These are phyloP conservation scores for Drosophila sp. DNA, from an alignment of 1,140 invertebrate genomes.

Conservation along the genomic window DNA sequence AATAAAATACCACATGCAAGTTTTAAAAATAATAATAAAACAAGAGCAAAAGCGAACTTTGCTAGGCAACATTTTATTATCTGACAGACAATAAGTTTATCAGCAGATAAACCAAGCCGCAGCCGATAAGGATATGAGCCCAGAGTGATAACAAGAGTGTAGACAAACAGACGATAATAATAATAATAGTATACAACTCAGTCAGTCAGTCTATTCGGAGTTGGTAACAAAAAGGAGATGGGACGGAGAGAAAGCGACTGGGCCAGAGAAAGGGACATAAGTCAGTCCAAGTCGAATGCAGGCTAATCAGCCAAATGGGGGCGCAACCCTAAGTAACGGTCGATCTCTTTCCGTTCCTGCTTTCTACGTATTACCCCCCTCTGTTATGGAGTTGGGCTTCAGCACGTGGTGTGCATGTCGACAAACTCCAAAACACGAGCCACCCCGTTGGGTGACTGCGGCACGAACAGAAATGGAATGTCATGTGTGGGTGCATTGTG, in stretches of 20 bases:
- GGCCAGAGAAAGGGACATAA: conserved; percentile 16
- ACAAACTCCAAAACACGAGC: conserved; percentile 66
- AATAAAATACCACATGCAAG: conserved; percentile 28
- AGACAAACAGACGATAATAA: conserved; percentile 78
- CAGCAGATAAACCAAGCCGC: conserved; percentile 62
- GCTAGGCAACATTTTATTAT: conserved; percentile 66
- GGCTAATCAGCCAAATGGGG: conserved; percentile 63
- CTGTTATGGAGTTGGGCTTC: conserved; percentile 43
- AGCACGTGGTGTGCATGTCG: conserved; percentile 68
- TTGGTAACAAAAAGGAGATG: conserved; percentile 53
- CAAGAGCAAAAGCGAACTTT: conserved; percentile 35
- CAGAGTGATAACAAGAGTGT: conserved; percentile 64
- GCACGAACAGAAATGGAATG: conserved; percentile 14
- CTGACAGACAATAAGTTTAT: conserved; percentile 72
- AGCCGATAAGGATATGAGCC: conserved; percentile 67
- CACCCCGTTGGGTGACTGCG: conserved; percentile 59
- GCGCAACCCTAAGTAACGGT: conserved; percentile 42
- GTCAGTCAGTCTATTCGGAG: conserved; percentile 46
- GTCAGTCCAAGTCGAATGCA: conserved; percentile 55
- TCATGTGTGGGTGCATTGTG: conserved; percentile 33
- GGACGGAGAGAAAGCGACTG: conserved; percentile 15
- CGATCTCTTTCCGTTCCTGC: conserved; percentile 7
- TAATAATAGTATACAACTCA: conserved; percentile 72
- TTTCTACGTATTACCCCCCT: conserved; percentile 1
- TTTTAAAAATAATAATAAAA: conserved; percentile 25